These are phyloP conservation scores for Nemotelus nigrinus DNA, from an alignment of 2,888 invertebrate genomes.

Conservation along the genomic window DNA sequence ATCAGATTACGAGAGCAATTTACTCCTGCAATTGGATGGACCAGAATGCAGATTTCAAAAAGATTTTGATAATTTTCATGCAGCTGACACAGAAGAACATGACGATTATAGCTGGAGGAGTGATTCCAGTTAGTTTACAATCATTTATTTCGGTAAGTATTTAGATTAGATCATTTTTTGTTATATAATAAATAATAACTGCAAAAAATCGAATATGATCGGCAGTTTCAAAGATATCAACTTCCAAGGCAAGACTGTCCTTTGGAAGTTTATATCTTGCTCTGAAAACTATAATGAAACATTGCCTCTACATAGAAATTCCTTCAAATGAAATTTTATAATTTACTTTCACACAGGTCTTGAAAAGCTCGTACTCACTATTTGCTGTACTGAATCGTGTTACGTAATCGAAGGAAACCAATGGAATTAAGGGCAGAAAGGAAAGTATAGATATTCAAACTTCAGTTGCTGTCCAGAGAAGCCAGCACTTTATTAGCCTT, in stretches of 20 bases:
- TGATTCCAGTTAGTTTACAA: slow-evolving; percentile 67
- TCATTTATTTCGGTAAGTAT: slow-evolving; percentile 67
- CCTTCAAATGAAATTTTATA: background rate
- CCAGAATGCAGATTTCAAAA: slow-evolving; percentile 65
- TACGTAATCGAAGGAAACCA: background rate
- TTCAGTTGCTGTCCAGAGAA: too few relatives aligned
- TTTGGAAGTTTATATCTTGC: background rate
- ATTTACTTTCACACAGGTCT: slow-evolving; percentile 4
- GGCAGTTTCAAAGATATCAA: background rate
- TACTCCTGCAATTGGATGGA: slow-evolving; percentile 69
- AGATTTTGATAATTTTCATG: slow-evolving; percentile 66
- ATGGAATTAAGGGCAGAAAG: too few relatives aligned
- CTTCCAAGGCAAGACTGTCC: background rate
- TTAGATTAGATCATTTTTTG: background rate
- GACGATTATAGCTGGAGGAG: slow-evolving; percentile 68
- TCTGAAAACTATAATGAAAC: background rate
- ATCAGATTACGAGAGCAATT: slow-evolving; percentile 65
- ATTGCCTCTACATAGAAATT: background rate
- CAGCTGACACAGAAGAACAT: slow-evolving; percentile 67
- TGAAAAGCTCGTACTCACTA: slow-evolving; percentile 40
- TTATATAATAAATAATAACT: background rate
- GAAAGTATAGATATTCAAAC: too few relatives aligned
- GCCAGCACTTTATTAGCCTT: too few relatives aligned
- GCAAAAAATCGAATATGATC: background rate
- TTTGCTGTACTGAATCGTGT: slow-evolving; percentile 43